These are phyloP conservation scores for Sycophila sp. DNA, from an alignment of 1,140 invertebrate genomes.

Conservation along the genomic window DNA sequence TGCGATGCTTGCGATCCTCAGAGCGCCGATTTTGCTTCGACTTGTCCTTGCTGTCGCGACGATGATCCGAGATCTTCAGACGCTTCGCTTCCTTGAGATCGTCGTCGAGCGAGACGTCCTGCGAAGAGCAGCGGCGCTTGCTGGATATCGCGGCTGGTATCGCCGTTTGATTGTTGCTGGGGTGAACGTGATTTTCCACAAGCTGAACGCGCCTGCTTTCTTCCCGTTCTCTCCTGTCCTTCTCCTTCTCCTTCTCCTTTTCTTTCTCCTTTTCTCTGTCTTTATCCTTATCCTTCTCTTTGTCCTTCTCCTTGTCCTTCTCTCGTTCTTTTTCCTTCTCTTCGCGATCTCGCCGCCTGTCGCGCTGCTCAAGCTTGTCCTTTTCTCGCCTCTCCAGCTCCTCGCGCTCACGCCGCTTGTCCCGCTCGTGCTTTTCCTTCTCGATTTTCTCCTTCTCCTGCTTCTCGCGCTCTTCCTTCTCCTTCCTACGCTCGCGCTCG, in stretches of 20 bases:
- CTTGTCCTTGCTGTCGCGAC: slow-evolving; percentile 79
- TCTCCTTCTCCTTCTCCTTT: slow-evolving; percentile 18
- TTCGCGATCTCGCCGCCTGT: slow-evolving; percentile 45
- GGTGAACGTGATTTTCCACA: slow-evolving; percentile 57
- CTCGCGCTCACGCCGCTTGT: slow-evolving; percentile 53
- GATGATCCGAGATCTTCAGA: slow-evolving; percentile 72
- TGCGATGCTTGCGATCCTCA: slow-evolving; percentile 62
- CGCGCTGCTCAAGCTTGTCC: slow-evolving; percentile 54
- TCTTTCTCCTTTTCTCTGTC: slow-evolving; percentile 42
- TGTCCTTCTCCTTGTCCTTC: slow-evolving; percentile 49
- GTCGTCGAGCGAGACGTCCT: slow-evolving; percentile 74
- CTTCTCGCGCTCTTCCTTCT: slow-evolving; percentile 54
- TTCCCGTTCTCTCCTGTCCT: slow-evolving; percentile 39
- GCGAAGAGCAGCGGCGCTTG: slow-evolving; percentile 81
- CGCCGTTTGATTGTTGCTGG: slow-evolving; percentile 43
- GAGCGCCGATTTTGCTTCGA: slow-evolving; percentile 60
- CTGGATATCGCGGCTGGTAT: slow-evolving; percentile 71
- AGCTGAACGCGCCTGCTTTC: slow-evolving; percentile 42
- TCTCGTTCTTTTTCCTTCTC: slow-evolving; percentile 40
- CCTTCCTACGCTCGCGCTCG: slow-evolving; percentile 60
- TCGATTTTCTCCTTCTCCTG: slow-evolving; percentile 57
- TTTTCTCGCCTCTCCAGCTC: slow-evolving; percentile 53
- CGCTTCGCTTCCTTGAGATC: slow-evolving; percentile 67
- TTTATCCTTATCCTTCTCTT: slow-evolving; percentile 48
- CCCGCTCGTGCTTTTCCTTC: slow-evolving; percentile 52